Conservation (phyloP, 2,113 vertebrate genomes). For the Thalassarche chlororhynchos region DNA sequence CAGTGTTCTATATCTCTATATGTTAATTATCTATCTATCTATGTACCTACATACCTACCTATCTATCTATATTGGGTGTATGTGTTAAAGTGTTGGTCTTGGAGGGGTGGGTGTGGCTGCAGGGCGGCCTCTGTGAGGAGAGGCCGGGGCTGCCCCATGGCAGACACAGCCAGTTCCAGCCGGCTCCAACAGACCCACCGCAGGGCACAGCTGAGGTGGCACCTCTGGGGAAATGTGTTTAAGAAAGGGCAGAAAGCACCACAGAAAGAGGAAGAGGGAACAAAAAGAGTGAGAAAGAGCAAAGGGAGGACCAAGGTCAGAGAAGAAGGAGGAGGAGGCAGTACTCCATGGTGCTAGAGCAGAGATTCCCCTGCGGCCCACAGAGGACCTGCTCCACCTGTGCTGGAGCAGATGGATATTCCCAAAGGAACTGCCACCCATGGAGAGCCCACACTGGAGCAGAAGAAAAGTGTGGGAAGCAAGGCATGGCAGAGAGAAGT, state of each 20-base stretch:
- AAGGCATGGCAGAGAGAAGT: neutral
- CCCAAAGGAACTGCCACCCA: neutral
- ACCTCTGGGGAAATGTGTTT: neutral
- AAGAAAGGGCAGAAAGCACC: neutral
- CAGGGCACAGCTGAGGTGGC: no score
- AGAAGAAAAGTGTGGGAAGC: neutral
- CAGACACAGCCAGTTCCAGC: no score
- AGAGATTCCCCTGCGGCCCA: neutral
- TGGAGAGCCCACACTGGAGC: neutral
- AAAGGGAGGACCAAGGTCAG: neutral
- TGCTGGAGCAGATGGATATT: neutral
- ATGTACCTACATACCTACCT: neutral
- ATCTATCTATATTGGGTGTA: neutral
- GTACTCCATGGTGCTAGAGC: no score
- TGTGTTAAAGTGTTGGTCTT: neutral
- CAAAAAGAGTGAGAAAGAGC: neutral
- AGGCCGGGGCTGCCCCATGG: no score
- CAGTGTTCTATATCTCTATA: neutral
- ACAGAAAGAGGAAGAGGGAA: neutral
- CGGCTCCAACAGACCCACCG: no score
- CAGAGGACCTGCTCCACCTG: neutral
- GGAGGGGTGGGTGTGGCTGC: rapidly evolving
- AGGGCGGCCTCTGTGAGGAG: no score
- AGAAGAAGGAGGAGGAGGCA: neutral
- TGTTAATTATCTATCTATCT: neutral